Percentiles rank a stretch among this genome's conserved stretches.
Conservation (phyloP, 2,888 invertebrate genomes). For the Mactromeris polynyma region DNA sequence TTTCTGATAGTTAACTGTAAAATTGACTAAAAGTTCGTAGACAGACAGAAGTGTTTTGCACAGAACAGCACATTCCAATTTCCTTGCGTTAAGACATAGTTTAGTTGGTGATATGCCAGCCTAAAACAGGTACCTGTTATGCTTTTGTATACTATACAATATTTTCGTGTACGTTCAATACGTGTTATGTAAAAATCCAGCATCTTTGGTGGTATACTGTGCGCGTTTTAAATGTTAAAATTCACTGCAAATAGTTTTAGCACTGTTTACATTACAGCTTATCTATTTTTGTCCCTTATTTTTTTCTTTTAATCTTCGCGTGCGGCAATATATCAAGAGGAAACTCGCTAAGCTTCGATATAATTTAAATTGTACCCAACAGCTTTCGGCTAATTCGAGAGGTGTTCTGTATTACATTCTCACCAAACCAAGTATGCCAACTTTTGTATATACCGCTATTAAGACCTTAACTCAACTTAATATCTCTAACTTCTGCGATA, state of each 20-base stretch:
- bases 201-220: slow-evolving; percentile 10
- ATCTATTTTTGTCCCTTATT: background rate
- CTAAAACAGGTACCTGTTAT: slow-evolving; percentile 16
- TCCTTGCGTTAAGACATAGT: slow-evolving; percentile 18
- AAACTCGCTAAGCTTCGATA: background rate
- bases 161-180: slow-evolving; percentile 14
- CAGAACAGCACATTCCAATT: slow-evolving; percentile 17
- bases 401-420: too few relatives aligned
- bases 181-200: background rate
- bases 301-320: background rate
- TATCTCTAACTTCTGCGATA: too few relatives aligned
- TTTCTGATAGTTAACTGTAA: background rate
- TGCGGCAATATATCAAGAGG: background rate
- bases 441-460: too few relatives aligned
- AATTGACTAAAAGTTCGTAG: slow-evolving; percentile 15
- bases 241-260: background rate
- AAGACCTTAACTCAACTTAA: too few relatives aligned
- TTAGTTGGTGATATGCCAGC: slow-evolving; percentile 9
- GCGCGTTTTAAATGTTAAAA: background rate
- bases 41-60: slow-evolving; percentile 12
- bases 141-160: background rate
- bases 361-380: background rate
- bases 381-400: background rate
- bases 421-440: too few relatives aligned
- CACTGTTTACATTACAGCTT: background rate